Conservation (phyloP, 2,797 vertebrate species). For the Ambastaia sidthimunki region DNA sequence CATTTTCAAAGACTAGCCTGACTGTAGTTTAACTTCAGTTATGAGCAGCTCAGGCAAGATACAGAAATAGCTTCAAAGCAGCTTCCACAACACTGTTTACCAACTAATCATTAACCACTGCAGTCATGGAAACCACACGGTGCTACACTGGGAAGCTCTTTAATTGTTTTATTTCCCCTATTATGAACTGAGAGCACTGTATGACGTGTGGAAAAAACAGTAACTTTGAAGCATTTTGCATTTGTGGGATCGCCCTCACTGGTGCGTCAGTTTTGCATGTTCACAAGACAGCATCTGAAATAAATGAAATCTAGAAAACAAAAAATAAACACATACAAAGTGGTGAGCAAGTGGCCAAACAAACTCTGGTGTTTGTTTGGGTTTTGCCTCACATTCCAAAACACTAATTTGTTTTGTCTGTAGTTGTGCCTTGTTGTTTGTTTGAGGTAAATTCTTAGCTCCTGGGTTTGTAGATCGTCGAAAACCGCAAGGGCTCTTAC, state of each 20-base stretch:
- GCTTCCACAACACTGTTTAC: constrained; percentile 50
- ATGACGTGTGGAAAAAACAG: constrained; percentile 33
- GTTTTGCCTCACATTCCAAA: constrained; percentile 67
- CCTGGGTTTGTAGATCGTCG: constrained; percentile 56
- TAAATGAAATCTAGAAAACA: constrained; percentile 62
- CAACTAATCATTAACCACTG: constrained; percentile 57
- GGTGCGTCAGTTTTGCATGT: constrained; percentile 42
- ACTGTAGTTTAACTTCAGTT: not conserved
- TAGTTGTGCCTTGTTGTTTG: constrained; percentile 73
- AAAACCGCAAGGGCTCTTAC: constrained; percentile 53
- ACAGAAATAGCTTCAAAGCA: not conserved
- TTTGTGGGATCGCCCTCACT: constrained; percentile 45
- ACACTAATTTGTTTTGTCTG: constrained; percentile 80
- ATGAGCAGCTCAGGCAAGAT: not conserved
- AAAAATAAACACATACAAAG: constrained; percentile 63
- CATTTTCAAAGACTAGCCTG: not conserved
- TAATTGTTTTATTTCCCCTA: constrained; percentile 36
- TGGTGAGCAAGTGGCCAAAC: constrained; percentile 68
- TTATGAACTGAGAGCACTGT: constrained; percentile 36
- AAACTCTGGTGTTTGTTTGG: constrained; percentile 69
- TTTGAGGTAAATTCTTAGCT: constrained; percentile 66
- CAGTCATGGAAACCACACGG: constrained; percentile 56
- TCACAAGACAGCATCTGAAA: constrained; percentile 44
- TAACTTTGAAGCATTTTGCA: constrained; percentile 22
- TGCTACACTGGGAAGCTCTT: constrained; percentile 49